Evolutionary conservation across 2,113 vertebrate genomes (phyloP).

Genomic region (Tragulus kanchil): DNA sequence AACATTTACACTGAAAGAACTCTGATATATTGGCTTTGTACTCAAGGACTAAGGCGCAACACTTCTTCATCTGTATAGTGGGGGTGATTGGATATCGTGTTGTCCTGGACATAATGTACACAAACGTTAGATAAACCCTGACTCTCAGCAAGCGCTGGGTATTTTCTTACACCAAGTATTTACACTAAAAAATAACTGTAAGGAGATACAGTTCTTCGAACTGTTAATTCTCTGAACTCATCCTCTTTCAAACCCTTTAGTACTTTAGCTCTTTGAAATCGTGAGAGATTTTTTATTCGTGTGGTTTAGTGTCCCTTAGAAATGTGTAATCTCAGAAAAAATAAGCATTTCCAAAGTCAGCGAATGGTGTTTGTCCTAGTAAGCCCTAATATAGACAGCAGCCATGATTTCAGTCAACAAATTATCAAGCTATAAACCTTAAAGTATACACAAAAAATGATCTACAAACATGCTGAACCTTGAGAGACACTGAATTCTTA

Average conservation of each 20-base stretch:
- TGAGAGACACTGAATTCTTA: background rate
- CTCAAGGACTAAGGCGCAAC: too few species aligned
- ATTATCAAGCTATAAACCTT: background rate
- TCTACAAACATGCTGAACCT: background rate
- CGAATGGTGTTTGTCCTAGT: background rate
- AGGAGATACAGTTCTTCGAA: background rate
- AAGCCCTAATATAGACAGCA: background rate
- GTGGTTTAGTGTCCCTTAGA: background rate
- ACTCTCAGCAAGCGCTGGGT: background rate
- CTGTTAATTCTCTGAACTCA: background rate
- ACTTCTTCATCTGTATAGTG: background rate
- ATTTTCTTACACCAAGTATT: background rate
- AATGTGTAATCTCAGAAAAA: constrained; percentile 48
- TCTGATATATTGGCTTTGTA: too few species aligned
- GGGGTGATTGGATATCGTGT: background rate
- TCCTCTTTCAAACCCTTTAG: background rate
- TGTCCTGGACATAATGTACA: background rate
- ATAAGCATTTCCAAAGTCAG: constrained; percentile 3
- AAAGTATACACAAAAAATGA: background rate
- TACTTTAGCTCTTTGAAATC: background rate
- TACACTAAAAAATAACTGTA: background rate
- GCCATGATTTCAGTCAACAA: background rate
- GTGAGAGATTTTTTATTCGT: background rate
- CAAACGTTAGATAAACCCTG: background rate
- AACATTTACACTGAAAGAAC: too few species aligned